Base-by-base conservation (phyloP, 2,888 invertebrate species). In the Leptinotarsa peninsularis region DNA sequence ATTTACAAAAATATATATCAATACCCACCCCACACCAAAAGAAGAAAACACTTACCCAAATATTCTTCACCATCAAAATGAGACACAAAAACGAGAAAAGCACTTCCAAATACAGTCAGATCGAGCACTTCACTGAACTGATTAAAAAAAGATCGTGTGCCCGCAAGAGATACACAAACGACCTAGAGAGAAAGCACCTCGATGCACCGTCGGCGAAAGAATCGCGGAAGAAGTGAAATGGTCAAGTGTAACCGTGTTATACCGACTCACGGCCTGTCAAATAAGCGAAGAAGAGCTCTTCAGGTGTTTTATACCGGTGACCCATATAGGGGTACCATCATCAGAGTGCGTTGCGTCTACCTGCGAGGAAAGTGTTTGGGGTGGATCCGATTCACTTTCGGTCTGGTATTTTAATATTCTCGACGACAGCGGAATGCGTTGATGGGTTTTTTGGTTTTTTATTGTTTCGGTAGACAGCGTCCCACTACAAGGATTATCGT, bases 281-380 rank as follows among this genome's bases (percentile, higher is more conserved):
- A 86, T 85, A 86, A 82, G 83, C 79, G 83, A 83, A 82, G 82
- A 85, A 83, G 82, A 82, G 82, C 81, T 79, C 77, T 78, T 81
- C 78, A 79, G 83, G 82, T 82, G 83, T 83, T 86, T 84, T 87
- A 86, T 87, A 87, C 83, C 78, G 67, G 79, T 85, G 86, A 86
- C 86, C 86, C 85, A 85, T 85, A 81, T 83, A 77, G 78, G 73
- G 75, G 77, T 75, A 75, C 76, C 76, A 68, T 71, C 76, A 63
- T 52, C 60, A 66, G 56, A 67, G 70, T 58, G 4, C 27, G 54
- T 69, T 23, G 33, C 63, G 58, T 21, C 71, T 75, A 72, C 73
- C 73, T 75, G 77, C 67, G 27, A 67, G 49, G 49, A 58, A 66
- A 68, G 63, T 49, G 69, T 67, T 70, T 71, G 78, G 80, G 76